Percentiles rank a stretch among this genome's conserved stretches.
phyloP scores from a whole-genome alignment of 2,113 vertebrate genomes.

The Thunnus thynnus region DNA sequence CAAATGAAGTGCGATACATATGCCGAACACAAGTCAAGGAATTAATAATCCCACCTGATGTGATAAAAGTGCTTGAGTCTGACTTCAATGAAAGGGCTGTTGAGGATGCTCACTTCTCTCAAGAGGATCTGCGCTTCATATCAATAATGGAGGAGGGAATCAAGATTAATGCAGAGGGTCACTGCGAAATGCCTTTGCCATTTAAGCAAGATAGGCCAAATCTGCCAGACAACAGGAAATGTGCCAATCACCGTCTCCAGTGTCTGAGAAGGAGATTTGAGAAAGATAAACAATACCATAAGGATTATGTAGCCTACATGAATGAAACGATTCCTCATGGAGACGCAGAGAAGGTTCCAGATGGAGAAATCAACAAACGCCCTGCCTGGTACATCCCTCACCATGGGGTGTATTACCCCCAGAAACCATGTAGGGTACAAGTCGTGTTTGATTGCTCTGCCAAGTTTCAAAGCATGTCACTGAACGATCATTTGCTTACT shows the following conservation, averaged over 20 bases:
- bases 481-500: neutral
- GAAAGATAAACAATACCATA: slow-evolving; percentile 1
- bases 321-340: neutral
- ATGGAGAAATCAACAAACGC: neutral
- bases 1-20: slow-evolving; percentile 11
- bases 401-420: neutral
- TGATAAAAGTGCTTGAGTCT: neutral
- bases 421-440: neutral
- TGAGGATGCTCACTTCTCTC: slow-evolving; percentile 7
- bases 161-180: neutral
- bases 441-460: neutral
- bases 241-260: neutral
- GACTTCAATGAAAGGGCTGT: neutral
- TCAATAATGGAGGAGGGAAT: slow-evolving; percentile 15
- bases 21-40: slow-evolving; percentile 19
- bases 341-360: neutral
- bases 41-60: neutral
- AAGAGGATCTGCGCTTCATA: slow-evolving; percentile 10
- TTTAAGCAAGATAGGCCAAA: slow-evolving; percentile 4
- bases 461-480: neutral
- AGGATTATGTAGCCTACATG: slow-evolving; percentile 3
- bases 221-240: neutral
- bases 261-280: slow-evolving; percentile 4
- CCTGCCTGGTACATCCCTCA: slow-evolving; percentile 3
- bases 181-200: slow-evolving; percentile 11